Evolutionary conservation across 2,797 vertebrate genomes (phyloP), one percentile per base, ranked within the genome.

Genomic region (Phylloscopus collybita): DNA sequence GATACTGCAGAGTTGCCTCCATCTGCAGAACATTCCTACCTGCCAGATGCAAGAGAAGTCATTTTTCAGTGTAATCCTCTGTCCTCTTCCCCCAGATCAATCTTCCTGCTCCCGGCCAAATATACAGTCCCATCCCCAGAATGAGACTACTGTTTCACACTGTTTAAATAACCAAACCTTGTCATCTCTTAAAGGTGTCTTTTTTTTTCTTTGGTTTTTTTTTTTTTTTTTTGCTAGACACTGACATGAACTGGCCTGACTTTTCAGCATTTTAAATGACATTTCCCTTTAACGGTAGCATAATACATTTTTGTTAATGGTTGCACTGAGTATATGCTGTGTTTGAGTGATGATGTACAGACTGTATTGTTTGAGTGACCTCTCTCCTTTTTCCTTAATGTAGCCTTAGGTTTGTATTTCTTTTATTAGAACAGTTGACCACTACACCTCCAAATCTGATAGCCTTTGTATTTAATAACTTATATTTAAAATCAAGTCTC

Each of bases 401-500:
- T 96, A 85, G 91, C 91, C 84, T 91, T 96, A 91, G 81, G 78
- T 95, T 92, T 95, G 67, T 93, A 47, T 95, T 95, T 92, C 84
- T 81, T 94, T 86, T 92, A 61, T 91, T 96, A 95, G 93, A 94
- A 42, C 94, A 96, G 80, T 95, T 95, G 92, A 95, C 85, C 66
- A 84, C 93, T 94, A 62, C 92, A 84, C 93, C 50, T 85, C 92
- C 90, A 96, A 82, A 59, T 82, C 91, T 94, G 93, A 91, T 92
- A 92, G 49, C 67, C 60, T 86, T 91, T 92, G 88, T 59, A 50
- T 96, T 96, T 92, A 96, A 96, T 93, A 95, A 92, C 95, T 84
- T 94, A 80, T 96, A 96, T 98, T 97, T 98, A 96, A 98, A 97
- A 97, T 97, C 80, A 97, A 96, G 97, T 96, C 93, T 98, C 79